Evolutionary conservation across 1,140 invertebrate genomes (phyloP).

Genomic region (Drosophila asahinai): DNA sequence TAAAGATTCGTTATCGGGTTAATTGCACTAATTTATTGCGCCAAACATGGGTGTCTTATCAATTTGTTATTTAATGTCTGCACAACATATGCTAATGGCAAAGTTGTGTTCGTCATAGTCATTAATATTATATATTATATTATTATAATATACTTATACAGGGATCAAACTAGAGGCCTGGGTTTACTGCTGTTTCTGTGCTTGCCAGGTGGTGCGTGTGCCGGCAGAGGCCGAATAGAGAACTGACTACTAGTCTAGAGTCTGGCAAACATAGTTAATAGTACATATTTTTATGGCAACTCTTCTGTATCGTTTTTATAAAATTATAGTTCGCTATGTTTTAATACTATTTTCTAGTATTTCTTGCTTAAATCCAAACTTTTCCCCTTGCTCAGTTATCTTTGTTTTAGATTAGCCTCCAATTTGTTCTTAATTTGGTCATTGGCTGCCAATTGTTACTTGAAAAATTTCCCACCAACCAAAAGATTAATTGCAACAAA

Average conservation of each 20-base stretch:
- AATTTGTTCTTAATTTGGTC: not conserved
- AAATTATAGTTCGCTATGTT: too few species aligned
- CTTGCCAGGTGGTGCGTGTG: too few species aligned
- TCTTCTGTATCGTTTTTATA: too few species aligned
- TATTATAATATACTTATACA: too few species aligned
- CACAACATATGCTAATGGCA: constrained; percentile 11
- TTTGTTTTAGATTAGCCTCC: not conserved
- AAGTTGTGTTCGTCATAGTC: not conserved
- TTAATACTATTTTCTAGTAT: too few species aligned
- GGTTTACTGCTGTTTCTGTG: too few species aligned
- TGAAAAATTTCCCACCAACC: not conserved
- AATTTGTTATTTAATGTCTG: not conserved
- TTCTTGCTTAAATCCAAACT: not conserved
- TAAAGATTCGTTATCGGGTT: constrained; percentile 24
- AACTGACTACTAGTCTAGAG: too few species aligned
- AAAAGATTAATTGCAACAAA: not conserved
- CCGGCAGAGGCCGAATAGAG: too few species aligned
- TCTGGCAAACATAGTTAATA: not conserved
- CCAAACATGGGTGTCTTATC: not conserved
- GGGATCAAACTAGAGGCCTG: too few species aligned
- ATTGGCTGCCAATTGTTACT: not conserved
- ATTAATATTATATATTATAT: not conserved
- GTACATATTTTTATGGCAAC: not conserved
- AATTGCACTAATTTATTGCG: constrained; percentile 11
- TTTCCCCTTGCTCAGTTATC: too few species aligned